These are phyloP conservation scores for Seira musarum DNA, from an alignment of 2,888 invertebrate genomes.

Conservation along the genomic window DNA sequence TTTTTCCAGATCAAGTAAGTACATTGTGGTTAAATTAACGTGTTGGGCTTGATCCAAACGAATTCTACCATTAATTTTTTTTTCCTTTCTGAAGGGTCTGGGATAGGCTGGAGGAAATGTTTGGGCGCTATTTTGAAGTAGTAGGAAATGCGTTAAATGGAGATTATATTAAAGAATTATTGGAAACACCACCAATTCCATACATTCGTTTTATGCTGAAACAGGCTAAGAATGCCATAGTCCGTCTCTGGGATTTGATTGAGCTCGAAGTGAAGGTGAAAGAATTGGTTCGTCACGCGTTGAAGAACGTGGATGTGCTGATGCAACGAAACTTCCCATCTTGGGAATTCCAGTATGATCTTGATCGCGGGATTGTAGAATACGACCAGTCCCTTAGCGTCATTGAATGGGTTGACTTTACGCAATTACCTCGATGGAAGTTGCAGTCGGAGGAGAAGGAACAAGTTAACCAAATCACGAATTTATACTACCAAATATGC, in stretches of 20 bases:
- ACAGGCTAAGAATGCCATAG: slow-evolving; percentile 60
- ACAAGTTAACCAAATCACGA: slow-evolving; percentile 66
- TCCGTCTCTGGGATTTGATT: slow-evolving; percentile 64
- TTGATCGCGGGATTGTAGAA: slow-evolving; percentile 69
- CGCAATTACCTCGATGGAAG: slow-evolving; percentile 69
- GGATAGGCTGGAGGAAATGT: slow-evolving; percentile 66
- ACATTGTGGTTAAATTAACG: no score
- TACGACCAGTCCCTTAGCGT: slow-evolving; percentile 70
- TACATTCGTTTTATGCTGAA: slow-evolving; percentile 67
- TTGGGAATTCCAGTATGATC: slow-evolving; percentile 64
- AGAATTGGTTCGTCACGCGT: slow-evolving; percentile 64
- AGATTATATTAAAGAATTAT: slow-evolving; percentile 64
- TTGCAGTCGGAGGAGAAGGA: slow-evolving; percentile 58
- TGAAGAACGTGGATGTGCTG: slow-evolving; percentile 65
- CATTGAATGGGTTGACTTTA: slow-evolving; percentile 71
- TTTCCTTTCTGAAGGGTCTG: slow-evolving; percentile 66
- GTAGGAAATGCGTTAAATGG: slow-evolving; percentile 64
- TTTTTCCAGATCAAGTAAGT: slow-evolving; percentile 65
- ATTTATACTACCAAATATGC: slow-evolving; percentile 66
- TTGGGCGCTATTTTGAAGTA: slow-evolving; percentile 68
- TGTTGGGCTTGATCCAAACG: no score
- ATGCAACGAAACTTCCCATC: slow-evolving; percentile 67
- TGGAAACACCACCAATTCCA: slow-evolving; percentile 70
- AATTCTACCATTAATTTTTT: no score
- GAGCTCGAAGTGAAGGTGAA: slow-evolving; percentile 67